Conservation (phyloP, 2,797 vertebrate genomes). For the Rhabdomys pumilio region DNA sequence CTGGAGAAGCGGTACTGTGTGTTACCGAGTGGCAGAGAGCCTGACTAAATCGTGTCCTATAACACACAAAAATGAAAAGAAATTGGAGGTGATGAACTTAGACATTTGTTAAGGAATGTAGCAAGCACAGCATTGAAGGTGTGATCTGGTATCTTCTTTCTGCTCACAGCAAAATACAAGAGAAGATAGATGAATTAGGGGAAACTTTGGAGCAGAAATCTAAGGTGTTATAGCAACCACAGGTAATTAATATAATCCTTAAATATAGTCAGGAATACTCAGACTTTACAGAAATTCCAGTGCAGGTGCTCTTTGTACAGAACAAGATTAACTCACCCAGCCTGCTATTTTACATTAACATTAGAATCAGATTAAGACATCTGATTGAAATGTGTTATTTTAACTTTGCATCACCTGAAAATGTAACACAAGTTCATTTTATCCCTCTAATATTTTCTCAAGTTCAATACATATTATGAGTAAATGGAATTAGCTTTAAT, state of each 20-base stretch:
- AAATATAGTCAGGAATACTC: background rate
- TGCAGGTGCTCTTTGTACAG: background rate
- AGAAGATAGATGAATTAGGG: background rate
- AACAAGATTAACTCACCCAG: conserved; percentile 20
- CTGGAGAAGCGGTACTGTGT: background rate
- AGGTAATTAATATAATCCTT: background rate
- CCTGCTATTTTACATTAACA: background rate
- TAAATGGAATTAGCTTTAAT: background rate
- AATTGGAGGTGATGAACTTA: background rate
- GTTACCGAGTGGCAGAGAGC: background rate
- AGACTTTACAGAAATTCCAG: background rate
- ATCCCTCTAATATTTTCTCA: background rate
- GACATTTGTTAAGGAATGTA: background rate
- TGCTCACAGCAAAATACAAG: background rate
- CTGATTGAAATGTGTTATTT: conserved; percentile 34
- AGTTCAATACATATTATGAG: background rate
- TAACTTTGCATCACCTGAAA: background rate
- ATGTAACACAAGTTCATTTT: background rate
- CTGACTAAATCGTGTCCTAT: background rate
- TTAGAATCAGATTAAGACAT: background rate
- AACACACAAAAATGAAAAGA: background rate
- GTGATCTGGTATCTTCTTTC: background rate
- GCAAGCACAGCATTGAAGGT: background rate
- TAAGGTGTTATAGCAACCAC: background rate
- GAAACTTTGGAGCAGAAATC: background rate